Evolutionary conservation across 1,140 invertebrate species (phyloP), one percentile per base, ranked within the genome.

Genomic region (Hetaerina americana): DNA sequence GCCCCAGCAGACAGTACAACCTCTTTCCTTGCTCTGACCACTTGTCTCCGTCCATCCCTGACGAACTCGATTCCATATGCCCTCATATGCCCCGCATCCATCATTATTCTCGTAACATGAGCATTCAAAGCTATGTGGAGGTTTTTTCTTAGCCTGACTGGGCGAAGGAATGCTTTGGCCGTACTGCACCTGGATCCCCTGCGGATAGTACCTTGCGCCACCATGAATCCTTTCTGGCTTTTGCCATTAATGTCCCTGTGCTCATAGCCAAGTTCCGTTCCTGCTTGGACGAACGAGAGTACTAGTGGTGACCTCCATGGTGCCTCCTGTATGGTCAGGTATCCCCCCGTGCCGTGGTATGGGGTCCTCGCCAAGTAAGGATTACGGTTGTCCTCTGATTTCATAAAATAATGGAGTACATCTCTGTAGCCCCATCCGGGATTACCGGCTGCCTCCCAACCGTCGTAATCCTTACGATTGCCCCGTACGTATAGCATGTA

Each of bases 401-500:
- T 95, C 70, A 91, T 90, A 77, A 96, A 96, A 74, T 96, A 96
- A n/a, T 88, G 88, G 0, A 96, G 79, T 0, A 93, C 91, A 57
- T 93, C 86, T n/a, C 91, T 83, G 80, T 94, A 98, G 0, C 90
- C 89, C 96, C 96, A 98, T 8, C 93, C 90, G 0, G 87, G 82
- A 77, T 96, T 94, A 0, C 95, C 96, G 26, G 89, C 76, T 12
- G 87, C 84, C 72, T 93, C 92, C 96, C 96, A 98, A 27, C 89
- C 82, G 77, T 98, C 92, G 77, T 95, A 98, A 78, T 98, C 96
- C 83, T 5, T 82, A 74, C 82, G 85, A 80, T 89, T 91, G 67
- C 91, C 96, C 74, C 95, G 82, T 0, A 96, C 93, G 79, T 98
- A 98, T 0, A 97, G 86, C 96, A 98, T 97, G 76, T 96, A 97